Evolutionary conservation across 1,140 invertebrate genomes (phyloP).

Genomic region (Zaprionus davidi): DNA sequence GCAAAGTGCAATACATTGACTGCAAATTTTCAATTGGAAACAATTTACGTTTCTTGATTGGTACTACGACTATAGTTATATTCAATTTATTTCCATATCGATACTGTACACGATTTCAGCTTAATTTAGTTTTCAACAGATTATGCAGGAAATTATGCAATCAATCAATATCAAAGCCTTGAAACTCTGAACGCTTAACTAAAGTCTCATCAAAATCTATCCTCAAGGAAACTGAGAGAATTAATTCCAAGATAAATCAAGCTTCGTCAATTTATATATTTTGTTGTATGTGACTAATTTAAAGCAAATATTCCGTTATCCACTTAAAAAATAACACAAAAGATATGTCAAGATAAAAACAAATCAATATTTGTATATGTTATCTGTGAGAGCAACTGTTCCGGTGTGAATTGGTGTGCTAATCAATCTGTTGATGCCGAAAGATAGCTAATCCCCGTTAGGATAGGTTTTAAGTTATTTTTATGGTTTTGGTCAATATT

Average conservation of each 20-base stretch:
- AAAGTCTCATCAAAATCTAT: no score
- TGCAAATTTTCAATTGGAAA: no score
- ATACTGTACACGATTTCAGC: no score
- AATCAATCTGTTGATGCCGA: constrained; percentile 25
- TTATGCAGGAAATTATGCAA: no score
- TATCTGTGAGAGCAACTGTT: not conserved
- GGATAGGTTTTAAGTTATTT: not conserved
- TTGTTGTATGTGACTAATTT: not conserved
- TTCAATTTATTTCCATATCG: no score
- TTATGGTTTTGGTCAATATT: not conserved
- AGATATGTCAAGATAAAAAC: not conserved
- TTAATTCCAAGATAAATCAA: no score
- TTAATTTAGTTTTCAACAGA: no score
- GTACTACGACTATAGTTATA: no score
- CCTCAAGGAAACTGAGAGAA: no score
- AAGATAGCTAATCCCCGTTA: not conserved
- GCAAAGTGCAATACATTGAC: not conserved
- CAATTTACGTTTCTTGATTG: no score
- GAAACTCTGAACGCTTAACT: no score
- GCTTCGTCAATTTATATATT: constrained; percentile 1
- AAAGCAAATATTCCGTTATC: not conserved
- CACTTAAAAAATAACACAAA: not conserved
- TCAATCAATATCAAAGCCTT: no score
- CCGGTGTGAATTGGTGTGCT: constrained; percentile 28
- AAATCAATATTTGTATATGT: not conserved